Percentiles rank a stretch among this genome's conserved stretches.
Conservation (phyloP, 2,113 vertebrate species). For the Menidia beryllina region DNA sequence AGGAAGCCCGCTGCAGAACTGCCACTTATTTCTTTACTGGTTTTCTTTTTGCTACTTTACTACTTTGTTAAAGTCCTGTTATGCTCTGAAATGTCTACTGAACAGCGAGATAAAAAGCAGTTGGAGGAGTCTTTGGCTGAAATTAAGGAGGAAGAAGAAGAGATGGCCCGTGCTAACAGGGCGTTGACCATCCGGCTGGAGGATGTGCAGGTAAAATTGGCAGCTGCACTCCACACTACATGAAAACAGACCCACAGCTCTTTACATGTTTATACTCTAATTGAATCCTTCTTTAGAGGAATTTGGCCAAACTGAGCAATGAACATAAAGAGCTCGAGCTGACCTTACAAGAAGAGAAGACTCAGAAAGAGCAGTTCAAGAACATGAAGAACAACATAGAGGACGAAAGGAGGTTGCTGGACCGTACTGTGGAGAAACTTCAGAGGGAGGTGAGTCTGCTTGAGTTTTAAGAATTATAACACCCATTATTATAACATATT, state of each 20-base stretch:
- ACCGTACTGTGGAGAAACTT: slow-evolving; percentile 91
- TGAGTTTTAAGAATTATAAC: background rate
- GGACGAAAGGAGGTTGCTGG: slow-evolving; percentile 87
- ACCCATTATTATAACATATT: too few species aligned
- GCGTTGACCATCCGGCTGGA: slow-evolving; percentile 86
- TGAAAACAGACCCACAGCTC: background rate
- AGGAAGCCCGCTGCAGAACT: background rate
- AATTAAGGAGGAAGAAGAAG: slow-evolving; percentile 86
- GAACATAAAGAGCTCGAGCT: slow-evolving; percentile 86
- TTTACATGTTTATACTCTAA: background rate
- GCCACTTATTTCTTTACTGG: background rate
- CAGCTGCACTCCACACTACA: background rate
- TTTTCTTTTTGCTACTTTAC: background rate
- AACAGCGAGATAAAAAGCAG: slow-evolving; percentile 86
- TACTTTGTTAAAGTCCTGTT: background rate
- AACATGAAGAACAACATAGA: slow-evolving; percentile 90
- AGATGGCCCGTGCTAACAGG: slow-evolving; percentile 80
- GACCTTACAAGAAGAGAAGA: slow-evolving; percentile 85
- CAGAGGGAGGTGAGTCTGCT: slow-evolving; percentile 87
- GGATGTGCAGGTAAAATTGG: slow-evolving; percentile 84
- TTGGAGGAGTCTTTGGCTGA: slow-evolving; percentile 83
- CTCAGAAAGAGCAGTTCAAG: slow-evolving; percentile 91
- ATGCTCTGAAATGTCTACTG: background rate
- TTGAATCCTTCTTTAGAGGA: slow-evolving; percentile 79
- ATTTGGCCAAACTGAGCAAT: slow-evolving; percentile 78